Evolutionary conservation across 2,888 invertebrate species (phyloP).

Genomic region (Hipparchia sbordonii): DNA sequence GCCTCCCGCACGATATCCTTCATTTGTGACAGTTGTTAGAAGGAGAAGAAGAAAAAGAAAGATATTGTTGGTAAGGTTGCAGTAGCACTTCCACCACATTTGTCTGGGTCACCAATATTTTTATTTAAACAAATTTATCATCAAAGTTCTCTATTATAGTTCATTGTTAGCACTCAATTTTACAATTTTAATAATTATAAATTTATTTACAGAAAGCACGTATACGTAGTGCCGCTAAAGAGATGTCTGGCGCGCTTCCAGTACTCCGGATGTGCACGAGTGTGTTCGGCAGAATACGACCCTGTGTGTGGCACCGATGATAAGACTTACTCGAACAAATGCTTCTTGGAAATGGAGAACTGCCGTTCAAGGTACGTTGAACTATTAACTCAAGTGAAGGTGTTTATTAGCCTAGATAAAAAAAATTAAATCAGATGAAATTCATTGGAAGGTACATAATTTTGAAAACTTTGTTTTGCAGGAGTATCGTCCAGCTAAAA

Average conservation of each 20-base stretch:
- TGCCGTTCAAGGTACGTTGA: slow-evolving; percentile 87
- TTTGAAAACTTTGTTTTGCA: slow-evolving; percentile 50
- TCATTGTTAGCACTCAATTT: no score
- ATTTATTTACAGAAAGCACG: slow-evolving; percentile 87
- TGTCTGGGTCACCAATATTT: no score
- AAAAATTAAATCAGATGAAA: no score
- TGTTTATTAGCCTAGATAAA: no score
- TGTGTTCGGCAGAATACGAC: slow-evolving; percentile 93
- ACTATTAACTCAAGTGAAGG: neutral
- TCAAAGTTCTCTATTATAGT: no score
- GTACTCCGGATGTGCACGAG: slow-evolving; percentile 93
- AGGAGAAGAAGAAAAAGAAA: no score
- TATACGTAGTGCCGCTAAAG: slow-evolving; percentile 95
- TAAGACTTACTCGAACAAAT: slow-evolving; percentile 96
- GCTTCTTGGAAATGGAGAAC: slow-evolving; percentile 95
- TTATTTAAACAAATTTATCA: no score
- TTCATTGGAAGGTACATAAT: neutral
- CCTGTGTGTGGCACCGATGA: slow-evolving; percentile 96
- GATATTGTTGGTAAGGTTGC: no score
- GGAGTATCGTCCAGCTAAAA: slow-evolving; percentile 88
- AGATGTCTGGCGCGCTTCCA: slow-evolving; percentile 92
- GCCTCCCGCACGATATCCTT: no score
- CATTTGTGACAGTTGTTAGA: no score
- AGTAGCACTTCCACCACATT: no score
- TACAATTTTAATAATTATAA: neutral